These are phyloP conservation scores for Danionella cerebrum DNA, from an alignment of 2,113 vertebrate species.

Conservation along the genomic window DNA sequence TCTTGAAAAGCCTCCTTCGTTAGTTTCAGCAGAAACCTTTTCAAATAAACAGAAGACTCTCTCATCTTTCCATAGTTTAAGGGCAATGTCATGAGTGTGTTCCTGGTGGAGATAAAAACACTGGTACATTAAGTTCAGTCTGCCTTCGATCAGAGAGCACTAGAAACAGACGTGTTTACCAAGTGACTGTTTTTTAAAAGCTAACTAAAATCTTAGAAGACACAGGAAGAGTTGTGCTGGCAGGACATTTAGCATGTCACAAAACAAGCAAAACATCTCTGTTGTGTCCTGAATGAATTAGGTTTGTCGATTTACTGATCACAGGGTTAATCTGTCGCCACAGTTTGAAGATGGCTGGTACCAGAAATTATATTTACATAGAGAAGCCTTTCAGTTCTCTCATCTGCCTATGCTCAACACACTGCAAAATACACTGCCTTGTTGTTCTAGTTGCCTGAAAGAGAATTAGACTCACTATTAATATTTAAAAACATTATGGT, in stretches of 20 bases:
- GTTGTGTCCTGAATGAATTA: background rate
- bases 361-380: background rate
- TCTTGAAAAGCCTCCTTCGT: slow-evolving; percentile 3
- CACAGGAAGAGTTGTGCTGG: background rate
- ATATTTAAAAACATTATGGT: too few species aligned
- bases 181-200: slow-evolving; percentile 14
- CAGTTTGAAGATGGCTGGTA: background rate
- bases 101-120: slow-evolving; percentile 17
- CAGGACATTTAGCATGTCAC: slow-evolving; percentile 5
- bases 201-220: slow-evolving; percentile 1
- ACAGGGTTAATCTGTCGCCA: background rate
- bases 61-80: slow-evolving; percentile 10
- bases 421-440: background rate
- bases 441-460: too few species aligned
- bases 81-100: slow-evolving; percentile 4
- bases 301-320: background rate
- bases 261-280: slow-evolving; percentile 6
- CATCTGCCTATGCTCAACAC: background rate
- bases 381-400: background rate
- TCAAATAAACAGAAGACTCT: slow-evolving; percentile 12
- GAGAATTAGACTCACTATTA: too few species aligned
- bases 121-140: slow-evolving; percentile 24
- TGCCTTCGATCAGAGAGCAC: slow-evolving; percentile 25
- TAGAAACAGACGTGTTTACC: slow-evolving; percentile 32
- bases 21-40: slow-evolving; percentile 8